A percentile compares a stretch with the other conserved stretches of the same genome.
These are phyloP conservation scores for Aporophyla lueneburgensis DNA, from an alignment of 2,888 invertebrate species.

Conservation along the genomic window DNA sequence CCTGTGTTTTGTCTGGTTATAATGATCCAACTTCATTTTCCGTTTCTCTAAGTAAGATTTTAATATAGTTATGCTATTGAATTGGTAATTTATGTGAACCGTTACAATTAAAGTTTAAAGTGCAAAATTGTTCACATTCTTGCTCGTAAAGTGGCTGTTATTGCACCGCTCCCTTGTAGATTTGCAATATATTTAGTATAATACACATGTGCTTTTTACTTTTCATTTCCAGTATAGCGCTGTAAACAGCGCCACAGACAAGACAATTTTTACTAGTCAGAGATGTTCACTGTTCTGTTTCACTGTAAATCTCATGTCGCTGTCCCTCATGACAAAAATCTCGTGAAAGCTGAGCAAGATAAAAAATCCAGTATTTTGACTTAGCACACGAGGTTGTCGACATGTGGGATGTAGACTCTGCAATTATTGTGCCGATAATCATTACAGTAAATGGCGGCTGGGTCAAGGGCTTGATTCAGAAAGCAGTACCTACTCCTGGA, in stretches of 20 bases:
- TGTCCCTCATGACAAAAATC: no score
- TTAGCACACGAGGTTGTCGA: no score
- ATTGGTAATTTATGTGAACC: background rate
- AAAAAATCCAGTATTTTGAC: no score
- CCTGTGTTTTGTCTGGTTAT: background rate
- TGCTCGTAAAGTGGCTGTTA: background rate
- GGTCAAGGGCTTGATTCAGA: no score
- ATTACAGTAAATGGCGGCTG: no score
- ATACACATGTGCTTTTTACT: background rate
- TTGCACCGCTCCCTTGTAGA: background rate
- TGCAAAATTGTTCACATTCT: background rate
- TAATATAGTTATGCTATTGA: background rate
- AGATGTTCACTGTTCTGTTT: background rate
- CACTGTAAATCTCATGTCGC: background rate
- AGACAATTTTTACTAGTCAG: background rate
- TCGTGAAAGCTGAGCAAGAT: no score
- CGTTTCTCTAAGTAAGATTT: background rate
- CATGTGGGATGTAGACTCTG: no score
- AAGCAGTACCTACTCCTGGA: no score
- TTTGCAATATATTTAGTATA: background rate
- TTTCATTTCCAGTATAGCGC: background rate
- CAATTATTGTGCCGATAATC: no score
- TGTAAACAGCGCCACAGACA: background rate
- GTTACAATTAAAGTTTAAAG: background rate
- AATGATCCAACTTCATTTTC: background rate